Conservation (phyloP, 2,888 invertebrate genomes). For the Ichneumon xanthorius region DNA sequence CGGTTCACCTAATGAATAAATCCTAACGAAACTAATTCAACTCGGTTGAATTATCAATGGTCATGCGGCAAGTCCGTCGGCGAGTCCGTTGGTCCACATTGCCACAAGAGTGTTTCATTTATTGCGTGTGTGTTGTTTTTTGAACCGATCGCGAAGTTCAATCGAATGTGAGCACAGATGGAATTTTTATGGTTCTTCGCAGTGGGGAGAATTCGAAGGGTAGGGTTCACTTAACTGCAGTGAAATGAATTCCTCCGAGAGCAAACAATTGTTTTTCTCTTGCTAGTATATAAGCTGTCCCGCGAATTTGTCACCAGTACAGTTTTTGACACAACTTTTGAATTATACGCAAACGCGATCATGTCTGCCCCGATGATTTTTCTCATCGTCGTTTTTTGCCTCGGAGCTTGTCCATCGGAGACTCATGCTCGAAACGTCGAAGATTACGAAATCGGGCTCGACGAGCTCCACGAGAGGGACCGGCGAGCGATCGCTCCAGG, state of each 20-base stretch:
- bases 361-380: conserved; percentile 14
- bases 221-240: background rate
- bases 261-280: background rate
- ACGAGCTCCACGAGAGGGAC: background rate
- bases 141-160: no score
- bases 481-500: conserved; percentile 46
- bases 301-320: background rate
- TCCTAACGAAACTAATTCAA: no score
- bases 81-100: no score
- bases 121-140: no score
- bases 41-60: no score
- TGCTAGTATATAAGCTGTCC: background rate
- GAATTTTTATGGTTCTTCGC: no score
- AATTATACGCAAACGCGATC: background rate
- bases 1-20: no score
- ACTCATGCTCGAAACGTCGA: conserved; percentile 10
- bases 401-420: background rate
- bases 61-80: no score
- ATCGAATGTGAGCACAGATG: no score
- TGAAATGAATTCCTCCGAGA: background rate
- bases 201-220: no score
- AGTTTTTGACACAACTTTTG: background rate
- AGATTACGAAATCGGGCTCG: background rate
- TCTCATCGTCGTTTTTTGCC: conserved; percentile 6
- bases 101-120: no score